Evolutionary conservation across 2,888 invertebrate species (phyloP).

Genomic region (Lottia gigantea): DNA sequence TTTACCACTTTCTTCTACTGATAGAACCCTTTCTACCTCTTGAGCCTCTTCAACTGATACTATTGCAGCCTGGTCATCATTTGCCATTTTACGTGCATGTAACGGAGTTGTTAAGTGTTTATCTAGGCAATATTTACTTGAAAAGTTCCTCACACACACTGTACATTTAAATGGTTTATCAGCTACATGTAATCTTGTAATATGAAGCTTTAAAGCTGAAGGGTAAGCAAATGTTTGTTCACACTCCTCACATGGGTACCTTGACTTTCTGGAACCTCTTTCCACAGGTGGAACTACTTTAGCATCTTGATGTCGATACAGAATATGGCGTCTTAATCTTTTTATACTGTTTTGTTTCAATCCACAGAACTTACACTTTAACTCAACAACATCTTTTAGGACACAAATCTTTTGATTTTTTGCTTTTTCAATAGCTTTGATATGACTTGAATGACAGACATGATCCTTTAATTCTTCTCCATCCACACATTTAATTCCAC

Average conservation of each 20-base stretch:
- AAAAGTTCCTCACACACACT: constrained; percentile 41
- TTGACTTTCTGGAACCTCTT: constrained; percentile 33
- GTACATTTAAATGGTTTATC: constrained; percentile 37
- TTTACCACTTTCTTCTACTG: neutral
- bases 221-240: constrained; percentile 30
- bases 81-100: constrained; percentile 22
- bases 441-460: constrained; percentile 44
- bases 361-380: constrained; percentile 57
- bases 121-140: constrained; percentile 30
- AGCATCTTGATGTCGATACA: constrained; percentile 44
- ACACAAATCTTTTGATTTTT: constrained; percentile 46
- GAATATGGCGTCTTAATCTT: constrained; percentile 52
- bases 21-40: constrained; percentile 1
- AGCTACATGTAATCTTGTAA: constrained; percentile 36
- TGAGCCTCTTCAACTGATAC: neutral
- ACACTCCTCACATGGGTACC: constrained; percentile 44
- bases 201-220: constrained; percentile 40
- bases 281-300: constrained; percentile 32
- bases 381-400: constrained; percentile 49
- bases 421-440: constrained; percentile 30
- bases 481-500: constrained; percentile 47
- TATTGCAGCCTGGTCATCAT: neutral
- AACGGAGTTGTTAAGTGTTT: constrained; percentile 26
- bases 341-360: constrained; percentile 48
- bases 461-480: constrained; percentile 53